A percentile compares a stretch with the other conserved stretches of the same genome.
phyloP scores from a whole-genome alignment of 2,888 invertebrate species.

The Cantharis rustica region DNA sequence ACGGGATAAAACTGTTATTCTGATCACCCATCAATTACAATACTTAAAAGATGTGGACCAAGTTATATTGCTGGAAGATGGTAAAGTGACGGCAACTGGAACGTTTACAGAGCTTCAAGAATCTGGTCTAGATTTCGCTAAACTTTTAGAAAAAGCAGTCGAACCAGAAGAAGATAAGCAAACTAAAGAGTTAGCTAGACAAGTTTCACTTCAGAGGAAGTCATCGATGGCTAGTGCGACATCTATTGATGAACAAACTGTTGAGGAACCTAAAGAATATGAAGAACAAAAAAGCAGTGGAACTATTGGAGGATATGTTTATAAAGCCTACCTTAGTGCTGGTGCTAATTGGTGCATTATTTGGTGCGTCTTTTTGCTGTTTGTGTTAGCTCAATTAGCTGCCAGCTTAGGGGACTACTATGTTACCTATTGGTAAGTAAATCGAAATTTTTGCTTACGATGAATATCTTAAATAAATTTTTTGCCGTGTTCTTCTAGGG shows the following conservation, averaged over 20 bases:
- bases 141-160: slow-evolving; percentile 44
- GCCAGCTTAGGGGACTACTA: slow-evolving; percentile 81
- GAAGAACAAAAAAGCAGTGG: slow-evolving; percentile 69
- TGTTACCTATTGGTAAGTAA: slow-evolving; percentile 72
- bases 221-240: slow-evolving; percentile 61
- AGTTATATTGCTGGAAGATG: slow-evolving; percentile 62
- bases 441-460: neutral
- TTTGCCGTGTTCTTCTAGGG: slow-evolving; percentile 34
- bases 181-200: neutral
- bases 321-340: slow-evolving; percentile 72
- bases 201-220: slow-evolving; percentile 45
- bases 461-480: too few relatives aligned
- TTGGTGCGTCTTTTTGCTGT: slow-evolving; percentile 64
- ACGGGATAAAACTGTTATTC: slow-evolving; percentile 70
- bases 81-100: slow-evolving; percentile 62
- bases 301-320: slow-evolving; percentile 57
- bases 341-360: slow-evolving; percentile 71
- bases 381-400: slow-evolving; percentile 68
- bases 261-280: slow-evolving; percentile 41
- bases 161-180: slow-evolving; percentile 5
- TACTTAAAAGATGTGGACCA: slow-evolving; percentile 66
- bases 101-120: slow-evolving; percentile 66
- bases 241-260: slow-evolving; percentile 53
- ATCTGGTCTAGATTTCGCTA: slow-evolving; percentile 74
- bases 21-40: slow-evolving; percentile 86